These are phyloP conservation scores for Drosophila multiciliata DNA, from an alignment of 2,888 invertebrate genomes.

Conservation along the genomic window DNA sequence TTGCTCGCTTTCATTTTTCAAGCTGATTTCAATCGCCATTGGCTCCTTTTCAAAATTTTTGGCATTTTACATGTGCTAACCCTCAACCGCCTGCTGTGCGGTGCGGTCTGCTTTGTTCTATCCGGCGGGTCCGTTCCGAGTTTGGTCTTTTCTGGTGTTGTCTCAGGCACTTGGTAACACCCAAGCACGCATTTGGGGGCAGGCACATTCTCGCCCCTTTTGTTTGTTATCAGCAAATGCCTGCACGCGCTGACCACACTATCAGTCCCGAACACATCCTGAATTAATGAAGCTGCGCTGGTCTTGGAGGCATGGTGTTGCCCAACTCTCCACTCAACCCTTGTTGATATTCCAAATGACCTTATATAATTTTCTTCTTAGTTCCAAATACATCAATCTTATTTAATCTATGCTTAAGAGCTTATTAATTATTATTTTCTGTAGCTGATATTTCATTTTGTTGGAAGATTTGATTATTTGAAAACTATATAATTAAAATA, in stretches of 20 bases:
- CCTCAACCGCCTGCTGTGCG: conserved; percentile 41
- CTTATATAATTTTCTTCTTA: background rate
- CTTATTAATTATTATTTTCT: background rate
- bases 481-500: background rate
- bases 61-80: conserved; percentile 77
- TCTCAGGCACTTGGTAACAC: conserved; percentile 15
- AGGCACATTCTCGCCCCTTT: background rate
- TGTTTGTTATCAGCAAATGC: conserved; percentile 9
- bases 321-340: background rate
- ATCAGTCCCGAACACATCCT: conserved; percentile 15
- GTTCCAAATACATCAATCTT: background rate
- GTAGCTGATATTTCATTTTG: background rate
- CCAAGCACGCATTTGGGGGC: conserved; percentile 3
- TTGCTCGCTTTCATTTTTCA: conserved; percentile 62
- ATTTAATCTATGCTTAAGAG: background rate
- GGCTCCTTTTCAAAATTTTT: conserved; percentile 72
- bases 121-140: background rate
- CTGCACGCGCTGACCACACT: conserved; percentile 37
- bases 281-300: conserved; percentile 36
- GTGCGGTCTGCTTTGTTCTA: conserved; percentile 23
- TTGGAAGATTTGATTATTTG: background rate
- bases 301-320: background rate
- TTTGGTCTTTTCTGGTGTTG: background rate
- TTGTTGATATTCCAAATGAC: conserved; percentile 3
- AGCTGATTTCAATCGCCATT: conserved; percentile 71